phyloP scores from a whole-genome alignment of 2,113 vertebrate genomes.

The Tursiops truncatus region DNA sequence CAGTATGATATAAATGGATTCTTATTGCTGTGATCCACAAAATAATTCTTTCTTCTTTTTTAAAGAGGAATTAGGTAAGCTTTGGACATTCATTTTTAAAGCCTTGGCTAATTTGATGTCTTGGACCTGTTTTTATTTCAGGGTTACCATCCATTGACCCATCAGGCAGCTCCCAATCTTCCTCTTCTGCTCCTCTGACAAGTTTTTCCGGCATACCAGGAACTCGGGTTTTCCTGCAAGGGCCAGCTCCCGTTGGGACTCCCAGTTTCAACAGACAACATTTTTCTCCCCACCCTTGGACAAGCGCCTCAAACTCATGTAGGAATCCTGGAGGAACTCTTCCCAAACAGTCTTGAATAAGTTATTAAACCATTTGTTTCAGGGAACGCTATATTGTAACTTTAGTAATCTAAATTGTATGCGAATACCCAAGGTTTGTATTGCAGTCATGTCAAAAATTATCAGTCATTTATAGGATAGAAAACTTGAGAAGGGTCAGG shows the following conservation, averaged over 20 bases:
- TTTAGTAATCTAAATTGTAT: constrained; percentile 55
- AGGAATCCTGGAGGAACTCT: constrained; percentile 84
- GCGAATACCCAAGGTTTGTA: constrained; percentile 54
- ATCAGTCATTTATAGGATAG: background rate
- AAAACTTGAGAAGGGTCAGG: constrained; percentile 40
- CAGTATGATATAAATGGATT: background rate
- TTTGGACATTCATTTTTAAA: constrained; percentile 44
- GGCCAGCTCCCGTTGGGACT: constrained; percentile 91
- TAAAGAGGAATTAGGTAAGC: constrained; percentile 38
- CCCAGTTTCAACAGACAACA: constrained; percentile 99
- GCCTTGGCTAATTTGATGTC: constrained; percentile 57
- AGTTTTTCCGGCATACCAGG: constrained; percentile 96
- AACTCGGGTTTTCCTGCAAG: constrained; percentile 95
- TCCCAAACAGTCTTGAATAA: constrained; percentile 79
- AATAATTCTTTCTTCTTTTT: constrained; percentile 39
- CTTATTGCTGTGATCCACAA: constrained; percentile 32
- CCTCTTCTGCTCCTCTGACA: constrained; percentile 91
- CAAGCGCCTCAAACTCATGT: constrained; percentile 97
- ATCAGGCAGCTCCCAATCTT: constrained; percentile 87
- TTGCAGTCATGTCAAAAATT: constrained; percentile 38
- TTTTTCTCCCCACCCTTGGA: constrained; percentile 99
- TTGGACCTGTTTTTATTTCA: constrained; percentile 83
- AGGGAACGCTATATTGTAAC: constrained; percentile 37
- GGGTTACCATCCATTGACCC: constrained; percentile 90
- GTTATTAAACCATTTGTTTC: constrained; percentile 66